Evolutionary conservation across 2,113 vertebrate species (phyloP).

Genomic region (Coregonus clupeaformis): DNA sequence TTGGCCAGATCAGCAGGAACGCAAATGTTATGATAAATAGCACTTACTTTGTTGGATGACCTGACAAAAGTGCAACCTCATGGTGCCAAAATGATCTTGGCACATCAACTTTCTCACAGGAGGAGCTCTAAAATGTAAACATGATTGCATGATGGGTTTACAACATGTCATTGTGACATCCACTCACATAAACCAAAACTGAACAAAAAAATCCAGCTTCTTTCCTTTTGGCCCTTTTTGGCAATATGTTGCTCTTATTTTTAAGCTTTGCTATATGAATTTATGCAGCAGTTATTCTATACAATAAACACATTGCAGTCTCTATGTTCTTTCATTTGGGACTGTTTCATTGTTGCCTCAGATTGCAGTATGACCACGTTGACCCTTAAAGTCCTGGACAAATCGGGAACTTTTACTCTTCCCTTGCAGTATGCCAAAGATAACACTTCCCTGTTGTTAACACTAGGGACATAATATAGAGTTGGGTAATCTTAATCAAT

Average conservation of each 20-base stretch:
- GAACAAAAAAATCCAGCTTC: neutral
- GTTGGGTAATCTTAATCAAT: conserved; percentile 50
- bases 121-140: conserved; percentile 45
- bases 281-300: neutral
- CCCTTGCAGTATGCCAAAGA: conserved; percentile 22
- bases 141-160: conserved; percentile 32
- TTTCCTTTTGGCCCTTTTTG: conserved; percentile 14
- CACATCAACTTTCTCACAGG: conserved; percentile 25
- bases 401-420: conserved; percentile 14
- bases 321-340: neutral
- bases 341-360: conserved; percentile 23
- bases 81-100: too few species aligned
- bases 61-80: conserved; percentile 29
- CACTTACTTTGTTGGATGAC: conserved; percentile 55
- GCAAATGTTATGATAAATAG: conserved; percentile 32
- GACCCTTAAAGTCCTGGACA: conserved; percentile 28
- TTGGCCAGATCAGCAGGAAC: conserved; percentile 16
- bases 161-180: conserved; percentile 32
- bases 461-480: conserved; percentile 53
- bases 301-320: conserved; percentile 10
- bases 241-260: neutral
- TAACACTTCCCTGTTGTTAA: conserved; percentile 45
- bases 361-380: conserved; percentile 14
- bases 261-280: neutral
- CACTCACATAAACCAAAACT: neutral